These are phyloP conservation scores for Orthosia gothica DNA, from an alignment of 2,888 invertebrate species.

Conservation along the genomic window DNA sequence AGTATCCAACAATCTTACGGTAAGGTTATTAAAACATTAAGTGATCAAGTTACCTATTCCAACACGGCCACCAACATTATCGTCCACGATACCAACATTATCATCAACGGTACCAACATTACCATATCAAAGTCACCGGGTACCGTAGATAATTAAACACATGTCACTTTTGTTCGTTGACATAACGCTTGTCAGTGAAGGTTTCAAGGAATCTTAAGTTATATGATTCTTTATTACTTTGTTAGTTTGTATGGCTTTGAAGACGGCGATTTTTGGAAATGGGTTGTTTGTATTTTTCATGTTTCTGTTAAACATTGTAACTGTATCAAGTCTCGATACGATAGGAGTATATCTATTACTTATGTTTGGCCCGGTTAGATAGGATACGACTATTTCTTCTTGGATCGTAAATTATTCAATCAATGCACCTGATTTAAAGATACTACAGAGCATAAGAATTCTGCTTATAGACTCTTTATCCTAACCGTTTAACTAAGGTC, in stretches of 20 bases:
- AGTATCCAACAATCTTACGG: slow-evolving; percentile 40
- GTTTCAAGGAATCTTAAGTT: slow-evolving; percentile 78
- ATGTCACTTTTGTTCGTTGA: slow-evolving; percentile 72
- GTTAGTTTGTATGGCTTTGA: slow-evolving; percentile 61
- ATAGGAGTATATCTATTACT: neutral
- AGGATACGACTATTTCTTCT: neutral
- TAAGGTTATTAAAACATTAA: slow-evolving; percentile 49
- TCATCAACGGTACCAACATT: slow-evolving; percentile 47
- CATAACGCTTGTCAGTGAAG: slow-evolving; percentile 68
- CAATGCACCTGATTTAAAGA: neutral
- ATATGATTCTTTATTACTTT: slow-evolving; percentile 72
- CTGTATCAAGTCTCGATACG: neutral
- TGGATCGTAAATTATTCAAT: neutral
- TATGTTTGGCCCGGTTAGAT: neutral
- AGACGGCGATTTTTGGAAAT: slow-evolving; percentile 46
- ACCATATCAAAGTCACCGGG: slow-evolving; percentile 67
- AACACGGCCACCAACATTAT: slow-evolving; percentile 37
- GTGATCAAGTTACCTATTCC: slow-evolving; percentile 56
- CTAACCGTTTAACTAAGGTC: neutral
- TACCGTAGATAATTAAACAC: slow-evolving; percentile 69
- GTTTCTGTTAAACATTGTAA: neutral
- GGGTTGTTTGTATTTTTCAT: neutral
- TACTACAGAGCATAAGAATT: neutral
- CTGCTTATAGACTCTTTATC: neutral
- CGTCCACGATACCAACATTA: slow-evolving; percentile 29